Conservation (phyloP, 35 echinoderm and acorn worm species). For the Acanthaster planci region DNA sequence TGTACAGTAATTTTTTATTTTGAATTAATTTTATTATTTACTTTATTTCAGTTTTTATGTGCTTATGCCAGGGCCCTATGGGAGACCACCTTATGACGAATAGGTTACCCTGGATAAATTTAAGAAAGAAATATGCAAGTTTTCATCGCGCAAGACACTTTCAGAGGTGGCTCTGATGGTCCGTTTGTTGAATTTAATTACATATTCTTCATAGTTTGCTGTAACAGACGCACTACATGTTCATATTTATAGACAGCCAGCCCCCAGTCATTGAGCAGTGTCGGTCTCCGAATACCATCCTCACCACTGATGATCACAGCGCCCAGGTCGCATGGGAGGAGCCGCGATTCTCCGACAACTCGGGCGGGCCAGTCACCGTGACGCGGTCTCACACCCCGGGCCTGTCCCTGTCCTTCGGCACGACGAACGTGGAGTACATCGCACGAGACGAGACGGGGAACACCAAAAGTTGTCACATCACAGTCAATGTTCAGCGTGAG, state of each 20-base stretch:
- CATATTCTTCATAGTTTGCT: background rate
- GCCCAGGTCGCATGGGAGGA: constrained; percentile 61
- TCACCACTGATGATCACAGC: constrained; percentile 10
- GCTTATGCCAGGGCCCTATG: too few relatives aligned
- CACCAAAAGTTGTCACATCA: constrained; percentile 55
- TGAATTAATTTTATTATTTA: too few relatives aligned
- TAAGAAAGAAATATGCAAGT: too few relatives aligned
- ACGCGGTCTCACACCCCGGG: constrained; percentile 55
- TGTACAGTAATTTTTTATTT: too few relatives aligned
- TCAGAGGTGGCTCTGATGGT: too few relatives aligned
- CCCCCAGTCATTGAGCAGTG: constrained; percentile 61
- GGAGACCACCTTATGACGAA: too few relatives aligned
- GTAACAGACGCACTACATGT: background rate
- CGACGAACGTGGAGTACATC: constrained; percentile 76
- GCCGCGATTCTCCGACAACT: constrained; percentile 89
- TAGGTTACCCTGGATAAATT: too few relatives aligned
- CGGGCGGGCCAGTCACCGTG: constrained; percentile 48
- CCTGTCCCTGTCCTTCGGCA: constrained; percentile 50
- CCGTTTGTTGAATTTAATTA: background rate
- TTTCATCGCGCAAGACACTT: too few relatives aligned
- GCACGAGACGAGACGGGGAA: constrained; percentile 80
- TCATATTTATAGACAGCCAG: constrained; percentile 57
- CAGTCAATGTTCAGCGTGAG: constrained; percentile 80
- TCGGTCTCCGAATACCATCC: constrained; percentile 51
- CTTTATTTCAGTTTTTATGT: too few relatives aligned